Evolutionary conservation across 2,888 invertebrate genomes (phyloP), one percentile per base, ranked within the genome.

Genomic region (Mycogona germanica): DNA sequence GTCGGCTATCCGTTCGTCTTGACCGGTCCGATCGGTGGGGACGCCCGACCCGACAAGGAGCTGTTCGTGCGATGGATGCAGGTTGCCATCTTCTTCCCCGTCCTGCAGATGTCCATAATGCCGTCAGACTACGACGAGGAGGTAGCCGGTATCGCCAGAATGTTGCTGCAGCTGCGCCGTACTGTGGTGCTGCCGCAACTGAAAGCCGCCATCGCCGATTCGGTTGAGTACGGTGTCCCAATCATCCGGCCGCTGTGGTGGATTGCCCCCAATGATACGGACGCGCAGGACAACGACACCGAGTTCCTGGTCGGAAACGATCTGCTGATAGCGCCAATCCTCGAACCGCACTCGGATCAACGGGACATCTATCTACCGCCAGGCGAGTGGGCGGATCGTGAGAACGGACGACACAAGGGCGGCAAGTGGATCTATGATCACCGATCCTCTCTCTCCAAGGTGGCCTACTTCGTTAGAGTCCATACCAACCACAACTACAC

Each of bases 1-100:
- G 80, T 88, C 48, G 96, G 96, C 0, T 95, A 86, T 70, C 92
- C 92, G 0, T 93, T 93, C 63, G 78, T 93, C 41, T 81, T 95
- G 74, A 89, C 93, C 0, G 93, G 95, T 0, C 85, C 92, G 3
- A 87, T 96, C 0, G 96, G 96, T 0, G 96, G 92, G 0, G 28
- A 41, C 12, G 58, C 73, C 30, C 47, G 52, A 12, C 86, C 86
- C 0, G 83, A 86, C 60, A 78, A 80, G 59, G 91, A 93, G 65
- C 70, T 93, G 50, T 92, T 86, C 64, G 79, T 88, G 60, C 76
- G 93, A 56, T 96, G 95, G 95, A 69, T 92, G 51, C 89, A 93
- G 66, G 73, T 95, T 64, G 83, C 87, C 2, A 85, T 87, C 0
- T 95, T 93, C 67, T 71, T 96, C 62, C 93, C 95, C 0, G 85